Evolutionary conservation across 1,140 invertebrate genomes (phyloP).

Genomic region (Brachionus paranguensis): DNA sequence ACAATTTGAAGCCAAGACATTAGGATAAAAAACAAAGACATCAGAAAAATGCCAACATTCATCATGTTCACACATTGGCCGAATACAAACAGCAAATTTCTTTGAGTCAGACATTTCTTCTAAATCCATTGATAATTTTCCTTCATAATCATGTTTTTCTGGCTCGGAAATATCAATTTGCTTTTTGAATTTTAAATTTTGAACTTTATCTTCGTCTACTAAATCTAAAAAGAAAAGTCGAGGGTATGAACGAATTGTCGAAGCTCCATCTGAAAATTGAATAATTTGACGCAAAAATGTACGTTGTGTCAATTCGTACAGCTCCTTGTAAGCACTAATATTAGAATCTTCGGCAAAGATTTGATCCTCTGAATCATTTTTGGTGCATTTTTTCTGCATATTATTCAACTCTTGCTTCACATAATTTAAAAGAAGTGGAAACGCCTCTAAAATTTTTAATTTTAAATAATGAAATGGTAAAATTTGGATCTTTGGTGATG

Average conservation of each 20-base stretch:
- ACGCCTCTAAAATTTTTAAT: neutral
- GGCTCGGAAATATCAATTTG: neutral
- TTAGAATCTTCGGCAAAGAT: neutral
- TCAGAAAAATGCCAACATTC: constrained; percentile 41
- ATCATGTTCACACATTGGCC: constrained; percentile 48
- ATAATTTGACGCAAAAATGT: constrained; percentile 49
- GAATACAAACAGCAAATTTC: constrained; percentile 40
- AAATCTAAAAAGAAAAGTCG: constrained; percentile 21
- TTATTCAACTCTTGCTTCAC: neutral
- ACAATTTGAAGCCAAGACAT: neutral
- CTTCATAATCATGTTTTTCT: neutral
- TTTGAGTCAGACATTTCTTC: neutral
- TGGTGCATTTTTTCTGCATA: neutral
- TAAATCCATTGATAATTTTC: neutral
- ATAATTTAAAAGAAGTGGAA: neutral
- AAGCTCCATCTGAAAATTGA: constrained; percentile 45
- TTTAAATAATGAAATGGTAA: too few relatives aligned
- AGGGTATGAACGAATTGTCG: neutral
- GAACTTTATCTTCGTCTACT: neutral
- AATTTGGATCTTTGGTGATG: too few relatives aligned
- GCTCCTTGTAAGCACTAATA: constrained; percentile 43
- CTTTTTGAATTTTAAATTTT: neutral
- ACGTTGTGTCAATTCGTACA: constrained; percentile 50
- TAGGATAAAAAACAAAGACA: neutral
- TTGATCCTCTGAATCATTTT: neutral